Evolutionary conservation across 1,140 invertebrate genomes (phyloP).

Genomic region (Panulirus ornatus): DNA sequence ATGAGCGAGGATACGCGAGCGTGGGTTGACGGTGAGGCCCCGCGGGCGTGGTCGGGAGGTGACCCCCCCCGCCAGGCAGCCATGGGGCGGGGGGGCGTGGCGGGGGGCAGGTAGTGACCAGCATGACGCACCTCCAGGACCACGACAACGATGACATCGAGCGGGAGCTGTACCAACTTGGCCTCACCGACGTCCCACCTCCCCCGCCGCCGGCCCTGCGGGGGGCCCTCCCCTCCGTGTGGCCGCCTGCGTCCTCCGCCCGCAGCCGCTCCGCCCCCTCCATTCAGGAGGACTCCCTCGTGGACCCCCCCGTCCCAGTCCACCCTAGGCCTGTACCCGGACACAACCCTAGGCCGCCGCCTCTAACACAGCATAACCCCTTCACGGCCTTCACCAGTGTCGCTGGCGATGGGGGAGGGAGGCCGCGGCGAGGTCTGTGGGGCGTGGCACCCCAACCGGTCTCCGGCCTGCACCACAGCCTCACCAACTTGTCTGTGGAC

Average conservation of each 20-base stretch:
- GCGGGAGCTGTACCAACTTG: constrained; percentile 72
- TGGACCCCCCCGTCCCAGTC: constrained; percentile 50
- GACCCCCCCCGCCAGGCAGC: constrained; percentile 66
- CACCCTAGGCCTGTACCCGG: constrained; percentile 39
- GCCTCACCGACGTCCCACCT: constrained; percentile 71
- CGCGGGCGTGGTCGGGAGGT: constrained; percentile 53
- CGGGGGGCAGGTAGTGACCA: constrained; percentile 60
- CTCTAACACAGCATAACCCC: constrained; percentile 48
- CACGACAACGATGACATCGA: constrained; percentile 75
- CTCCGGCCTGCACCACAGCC: constrained; percentile 47
- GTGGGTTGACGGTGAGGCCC: constrained; percentile 33
- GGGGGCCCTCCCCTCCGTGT: constrained; percentile 53
- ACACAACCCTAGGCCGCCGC: constrained; percentile 23
- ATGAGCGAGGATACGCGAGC: neutral
- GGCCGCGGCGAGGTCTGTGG: constrained; percentile 49
- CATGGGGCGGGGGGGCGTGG: constrained; percentile 64
- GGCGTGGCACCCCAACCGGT: constrained; percentile 25
- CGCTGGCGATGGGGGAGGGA: constrained; percentile 24
- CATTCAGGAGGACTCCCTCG: constrained; percentile 62
- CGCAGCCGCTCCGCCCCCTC: constrained; percentile 65
- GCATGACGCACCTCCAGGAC: constrained; percentile 46
- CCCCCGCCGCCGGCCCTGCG: constrained; percentile 61
- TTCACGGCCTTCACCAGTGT: constrained; percentile 1
- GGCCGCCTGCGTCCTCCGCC: constrained; percentile 61
- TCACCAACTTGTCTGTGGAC: constrained; percentile 43